A percentile compares a stretch with the other conserved stretches of the same genome.
These are phyloP conservation scores for Heliothis subflexa DNA, from an alignment of 1,140 invertebrate genomes.

Conservation along the genomic window DNA sequence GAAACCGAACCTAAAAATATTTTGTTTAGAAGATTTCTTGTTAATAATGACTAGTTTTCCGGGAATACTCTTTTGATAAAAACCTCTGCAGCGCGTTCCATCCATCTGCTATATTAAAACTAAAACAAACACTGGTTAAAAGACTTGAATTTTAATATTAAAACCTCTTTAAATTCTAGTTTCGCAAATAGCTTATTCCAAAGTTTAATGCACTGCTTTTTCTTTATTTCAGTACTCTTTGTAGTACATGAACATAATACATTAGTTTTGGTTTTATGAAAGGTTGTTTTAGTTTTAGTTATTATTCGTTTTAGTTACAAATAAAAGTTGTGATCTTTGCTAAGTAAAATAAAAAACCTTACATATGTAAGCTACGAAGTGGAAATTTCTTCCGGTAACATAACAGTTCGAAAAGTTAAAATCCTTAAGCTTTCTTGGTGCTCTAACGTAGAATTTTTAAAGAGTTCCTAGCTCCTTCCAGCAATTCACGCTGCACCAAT, in stretches of 20 bases:
- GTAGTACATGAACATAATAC: no score
- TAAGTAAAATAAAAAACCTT: no score
- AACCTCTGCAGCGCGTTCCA: background rate
- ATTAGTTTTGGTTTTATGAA: no score
- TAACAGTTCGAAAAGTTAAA: no score
- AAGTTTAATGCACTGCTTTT: background rate
- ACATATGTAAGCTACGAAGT: no score
- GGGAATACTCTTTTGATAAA: background rate
- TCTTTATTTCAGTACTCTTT: background rate
- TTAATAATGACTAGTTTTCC: constrained; percentile 15
- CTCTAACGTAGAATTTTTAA: background rate
- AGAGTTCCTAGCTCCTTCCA: background rate
- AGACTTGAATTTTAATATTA: constrained; percentile 26
- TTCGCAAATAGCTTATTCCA: constrained; percentile 11
- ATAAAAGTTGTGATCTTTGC: no score
- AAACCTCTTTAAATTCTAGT: constrained; percentile 15
- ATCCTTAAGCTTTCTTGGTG: no score
- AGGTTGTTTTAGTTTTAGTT: no score
- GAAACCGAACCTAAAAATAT: constrained; percentile 20
- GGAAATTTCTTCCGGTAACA: no score
- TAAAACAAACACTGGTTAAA: constrained; percentile 19
- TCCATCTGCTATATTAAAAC: constrained; percentile 23
- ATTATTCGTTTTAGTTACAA: no score
- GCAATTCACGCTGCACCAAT: constrained; percentile 16
- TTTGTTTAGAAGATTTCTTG: background rate